Evolutionary conservation across 2,113 vertebrate genomes (phyloP), one percentile per base, ranked within the genome.

Genomic region (Pholis gunnellus): DNA sequence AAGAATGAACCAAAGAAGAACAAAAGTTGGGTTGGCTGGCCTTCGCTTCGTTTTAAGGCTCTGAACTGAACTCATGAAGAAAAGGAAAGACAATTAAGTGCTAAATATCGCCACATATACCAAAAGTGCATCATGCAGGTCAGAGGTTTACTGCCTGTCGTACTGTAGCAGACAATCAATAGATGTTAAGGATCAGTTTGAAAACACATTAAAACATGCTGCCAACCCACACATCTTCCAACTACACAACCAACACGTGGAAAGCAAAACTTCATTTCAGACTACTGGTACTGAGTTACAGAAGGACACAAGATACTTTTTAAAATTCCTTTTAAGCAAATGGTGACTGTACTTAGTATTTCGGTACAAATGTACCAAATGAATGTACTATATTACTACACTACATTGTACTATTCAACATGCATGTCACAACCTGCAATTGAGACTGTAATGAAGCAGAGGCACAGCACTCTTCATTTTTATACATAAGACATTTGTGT

Each of bases 1-100:
- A 2, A 63, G 29, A 71, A 64, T 31, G 3, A 68, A 78, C 0
- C 15, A 29, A 61, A 69, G 34, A 65, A 25, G 6, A 54, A 22
- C 18, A 72, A 78, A 72, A 25, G 22, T 54, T 67, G 10, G 25
- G 20, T 36, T 81, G 72, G 17, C 57, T 75, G 60, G 17, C 29
- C 50, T 46, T 67, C 18, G 6, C 54, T 34, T 60, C 14, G 54
- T 67, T 13, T 72, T 11, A 34, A 44, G 52, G 56, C 61, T 48
- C 27, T 59, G 6, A 64, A 20, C 9, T 61, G 8, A 38, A 44
- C 31, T 69, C 18, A 27, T 42, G 15, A 67, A n/a, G 27, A 36
- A 65, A 25, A 66, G n/a, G 0, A 9, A 48, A 13, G 1, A 4
- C 50, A 54, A 67, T 64, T 52, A 27, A 4, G 9, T 6, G 22